Evolutionary conservation across 2,888 invertebrate species (phyloP), one percentile per base, ranked within the genome.

Genomic region (Sipunculus nudus): DNA sequence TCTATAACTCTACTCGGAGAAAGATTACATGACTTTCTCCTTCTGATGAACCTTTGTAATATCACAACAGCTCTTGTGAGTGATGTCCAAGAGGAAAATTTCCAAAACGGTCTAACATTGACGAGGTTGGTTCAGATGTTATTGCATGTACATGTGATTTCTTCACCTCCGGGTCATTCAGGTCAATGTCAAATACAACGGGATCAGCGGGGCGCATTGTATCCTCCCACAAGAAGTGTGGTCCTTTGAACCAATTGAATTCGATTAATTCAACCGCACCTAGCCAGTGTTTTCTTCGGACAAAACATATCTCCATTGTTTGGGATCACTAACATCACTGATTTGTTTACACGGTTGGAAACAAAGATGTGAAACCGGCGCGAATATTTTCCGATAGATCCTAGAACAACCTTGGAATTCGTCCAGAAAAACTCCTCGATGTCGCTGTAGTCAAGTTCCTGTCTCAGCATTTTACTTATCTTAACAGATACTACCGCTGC

Each of bases 261-360:
- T n/a, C 3, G 8, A 16, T 41, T 19, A 74, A 39, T 39, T 66
- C 59, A 0, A 25, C 38, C 5, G 59, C 29, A 1, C 54, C 53
- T 21, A 59, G 26, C 25, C 75, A 10, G 79, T 76, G 57, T 79
- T 80, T 8, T 65, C 50, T 1, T 62, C 45, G 0, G 72, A 67
- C 1, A 58, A 54, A 1, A 78, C 69, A 58, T 78, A 72, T 46
- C 59, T 41, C 75, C 75, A 73, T 5, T 65, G 46, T 0, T 64
- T 47, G 13, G 49, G 41, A 5, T 59, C 26, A 8, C 67, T 46
- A 1, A 49, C 46, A 8, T 63, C 40, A 38, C 67, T 64, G 4
- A 76, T 75, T 48, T 63, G 40, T 5, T 64, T 3, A 76, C 70
- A 38, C 73, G 28, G 45, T 76, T 75, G 1, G 61, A 59, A 0